Evolutionary conservation across 2,113 vertebrate species (phyloP), one percentile per base, ranked within the genome.

Genomic region (Pheucticus melanocephalus): DNA sequence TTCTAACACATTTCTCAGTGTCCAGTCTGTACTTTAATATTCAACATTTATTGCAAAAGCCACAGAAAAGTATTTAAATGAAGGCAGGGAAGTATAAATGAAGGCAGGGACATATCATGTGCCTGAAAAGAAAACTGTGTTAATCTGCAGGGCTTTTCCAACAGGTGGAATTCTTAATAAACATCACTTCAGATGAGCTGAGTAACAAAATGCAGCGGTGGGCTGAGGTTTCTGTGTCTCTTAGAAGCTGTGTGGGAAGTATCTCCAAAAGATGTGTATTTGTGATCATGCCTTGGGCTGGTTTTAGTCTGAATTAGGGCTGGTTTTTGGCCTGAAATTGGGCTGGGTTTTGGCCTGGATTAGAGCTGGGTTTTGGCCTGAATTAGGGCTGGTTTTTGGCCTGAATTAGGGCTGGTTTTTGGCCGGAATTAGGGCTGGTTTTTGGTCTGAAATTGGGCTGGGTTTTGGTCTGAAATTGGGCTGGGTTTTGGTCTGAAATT

Each of bases 261-360:
- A 31, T 2, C 19, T 73, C 12, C 14, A 16, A 42, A 9, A 66
- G 27, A 73, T 10, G 23, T 7, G 40, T 4, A 4, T 25, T 53
- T 17, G 5, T 22, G 15, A 6, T 40, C 0, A 0, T 17, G 7
- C 9, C 68, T 80, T 56, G 57, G 63, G 40, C 21, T 10, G 33
- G 4, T 12, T 12, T 51, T 51, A 4, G 12, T 12, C 23, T 24
- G 47, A 30, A 6, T 59, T 80, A 30, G 44, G 40, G 27, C 40
- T 45, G 45, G 45, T 13, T 47, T 47, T 47, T 47, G 5, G 48
- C 48, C 25, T 50, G 48, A 30, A 9, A 35, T 80, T 24, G 44
- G 42, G 28, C 51, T 48, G 47, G 23, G 4, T 48, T 48, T 50
- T 50, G 5, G 7, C 7, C 48, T 50, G 50, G 19, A 53, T 5